Percentiles rank a stretch among this genome's conserved stretches.
These are phyloP conservation scores for Panthera tigris DNA, from an alignment of 2,113 vertebrate species.

Conservation along the genomic window DNA sequence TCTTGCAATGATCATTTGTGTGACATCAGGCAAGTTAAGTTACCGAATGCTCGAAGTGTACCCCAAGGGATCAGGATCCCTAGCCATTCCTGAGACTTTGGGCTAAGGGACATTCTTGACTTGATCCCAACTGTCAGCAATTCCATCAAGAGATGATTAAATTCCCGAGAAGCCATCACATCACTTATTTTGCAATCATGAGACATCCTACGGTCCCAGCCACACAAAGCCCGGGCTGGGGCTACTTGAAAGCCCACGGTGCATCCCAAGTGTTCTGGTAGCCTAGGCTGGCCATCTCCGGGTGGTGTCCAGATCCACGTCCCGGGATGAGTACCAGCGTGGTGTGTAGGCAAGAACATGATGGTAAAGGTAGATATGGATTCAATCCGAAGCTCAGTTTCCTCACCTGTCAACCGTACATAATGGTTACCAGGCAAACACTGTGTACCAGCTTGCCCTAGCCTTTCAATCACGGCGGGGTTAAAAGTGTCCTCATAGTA, in stretches of 20 bases:
- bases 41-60: neutral
- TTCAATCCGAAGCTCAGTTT: neutral
- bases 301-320: rapidly evolving
- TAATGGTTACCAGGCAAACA: neutral
- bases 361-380: neutral
- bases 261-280: neutral
- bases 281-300: neutral
- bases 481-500: neutral
- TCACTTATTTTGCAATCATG: neutral
- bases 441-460: neutral
- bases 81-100: neutral
- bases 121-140: neutral
- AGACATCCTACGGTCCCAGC: neutral
- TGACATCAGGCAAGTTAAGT: neutral
- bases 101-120: neutral
- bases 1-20: no score
- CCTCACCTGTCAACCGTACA: neutral
- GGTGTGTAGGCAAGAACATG: neutral
- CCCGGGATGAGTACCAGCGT: neutral
- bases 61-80: neutral
- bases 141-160: neutral
- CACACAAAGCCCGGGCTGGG: rapidly evolving
- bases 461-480: neutral
- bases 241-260: neutral
- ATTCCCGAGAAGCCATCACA: neutral